These are phyloP conservation scores for Drosophila prosaltans DNA, from an alignment of 1,140 invertebrate species.

Conservation along the genomic window DNA sequence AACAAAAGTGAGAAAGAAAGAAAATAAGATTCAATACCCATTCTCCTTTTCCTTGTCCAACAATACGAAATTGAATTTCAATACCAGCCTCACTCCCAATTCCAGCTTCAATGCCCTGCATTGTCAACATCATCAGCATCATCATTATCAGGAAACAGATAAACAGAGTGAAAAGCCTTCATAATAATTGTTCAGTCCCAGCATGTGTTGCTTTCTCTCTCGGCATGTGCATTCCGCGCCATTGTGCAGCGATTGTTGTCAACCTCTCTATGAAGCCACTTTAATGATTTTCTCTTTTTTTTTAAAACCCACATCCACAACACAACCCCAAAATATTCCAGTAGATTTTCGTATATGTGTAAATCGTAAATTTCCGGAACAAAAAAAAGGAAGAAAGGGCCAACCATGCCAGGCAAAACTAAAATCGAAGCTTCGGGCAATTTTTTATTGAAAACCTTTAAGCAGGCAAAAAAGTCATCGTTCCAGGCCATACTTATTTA, in stretches of 20 bases:
- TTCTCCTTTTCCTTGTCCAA: not conserved
- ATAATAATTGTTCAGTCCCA: not conserved
- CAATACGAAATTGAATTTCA: not conserved
- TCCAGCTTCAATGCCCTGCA: not conserved
- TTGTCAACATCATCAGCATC: not conserved
- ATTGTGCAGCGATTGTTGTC: not conserved
- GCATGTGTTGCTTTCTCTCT: not conserved
- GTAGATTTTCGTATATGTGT: not conserved
- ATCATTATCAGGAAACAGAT: not conserved
- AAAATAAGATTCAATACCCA: not conserved
- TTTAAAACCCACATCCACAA: not conserved
- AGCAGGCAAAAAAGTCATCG: not conserved
- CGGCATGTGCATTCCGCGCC: not conserved
- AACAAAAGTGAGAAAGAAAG: not conserved
- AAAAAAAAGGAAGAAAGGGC: not conserved
- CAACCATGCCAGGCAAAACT: not conserved
- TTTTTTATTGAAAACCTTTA: constrained; percentile 2
- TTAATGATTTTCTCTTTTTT: not conserved
- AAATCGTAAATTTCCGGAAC: not conserved
- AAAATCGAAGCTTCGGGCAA: not conserved
- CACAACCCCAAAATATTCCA: not conserved
- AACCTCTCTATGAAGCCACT: not conserved
- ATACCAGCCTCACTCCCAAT: not conserved
- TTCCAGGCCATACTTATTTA: not conserved
- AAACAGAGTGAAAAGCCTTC: not conserved